A percentile compares a stretch with the other conserved stretches of the same genome.
phyloP scores from a whole-genome alignment of 1,140 invertebrate species.

The Drosophila pruinosa region DNA sequence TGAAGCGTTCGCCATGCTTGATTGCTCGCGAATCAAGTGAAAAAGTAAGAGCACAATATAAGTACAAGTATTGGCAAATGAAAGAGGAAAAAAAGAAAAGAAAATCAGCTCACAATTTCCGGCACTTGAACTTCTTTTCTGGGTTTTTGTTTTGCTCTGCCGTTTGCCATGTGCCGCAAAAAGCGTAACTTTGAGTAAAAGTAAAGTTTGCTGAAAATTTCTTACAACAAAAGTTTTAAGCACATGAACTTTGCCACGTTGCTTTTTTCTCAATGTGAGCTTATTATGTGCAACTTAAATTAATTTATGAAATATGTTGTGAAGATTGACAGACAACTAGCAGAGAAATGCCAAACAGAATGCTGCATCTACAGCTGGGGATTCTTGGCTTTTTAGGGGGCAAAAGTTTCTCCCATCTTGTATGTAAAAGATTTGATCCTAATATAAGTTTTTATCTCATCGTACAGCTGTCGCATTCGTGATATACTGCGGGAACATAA shows the following conservation, averaged over 20 bases:
- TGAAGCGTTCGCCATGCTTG: slow-evolving; percentile 37
- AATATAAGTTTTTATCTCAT: neutral
- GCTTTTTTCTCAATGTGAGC: slow-evolving; percentile 41
- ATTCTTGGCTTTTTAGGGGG: neutral
- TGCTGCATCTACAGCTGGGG: neutral
- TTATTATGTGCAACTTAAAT: slow-evolving; percentile 75
- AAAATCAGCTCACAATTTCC: slow-evolving; percentile 60
- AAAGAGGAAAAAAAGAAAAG: slow-evolving; percentile 22
- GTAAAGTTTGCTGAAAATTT: slow-evolving; percentile 54
- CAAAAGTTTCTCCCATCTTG: neutral
- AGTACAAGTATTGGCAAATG: slow-evolving; percentile 6
- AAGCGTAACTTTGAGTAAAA: slow-evolving; percentile 54
- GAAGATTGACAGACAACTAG: slow-evolving; percentile 50
- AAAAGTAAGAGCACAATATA: slow-evolving; percentile 4
- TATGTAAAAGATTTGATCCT: neutral
- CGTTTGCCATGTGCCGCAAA: slow-evolving; percentile 8
- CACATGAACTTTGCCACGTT: slow-evolving; percentile 62
- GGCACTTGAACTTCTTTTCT: slow-evolving; percentile 64
- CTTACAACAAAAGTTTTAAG: slow-evolving; percentile 73
- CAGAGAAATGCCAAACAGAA: neutral
- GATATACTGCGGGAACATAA: slow-evolving; percentile 87
- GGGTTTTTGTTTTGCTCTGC: slow-evolving; percentile 26
- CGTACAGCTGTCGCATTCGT: slow-evolving; percentile 86
- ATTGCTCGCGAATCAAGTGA: slow-evolving; percentile 36
- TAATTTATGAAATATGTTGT: slow-evolving; percentile 69